Evolutionary conservation across 1,140 invertebrate genomes (phyloP).

Genomic region (Hypothenemus hampei): DNA sequence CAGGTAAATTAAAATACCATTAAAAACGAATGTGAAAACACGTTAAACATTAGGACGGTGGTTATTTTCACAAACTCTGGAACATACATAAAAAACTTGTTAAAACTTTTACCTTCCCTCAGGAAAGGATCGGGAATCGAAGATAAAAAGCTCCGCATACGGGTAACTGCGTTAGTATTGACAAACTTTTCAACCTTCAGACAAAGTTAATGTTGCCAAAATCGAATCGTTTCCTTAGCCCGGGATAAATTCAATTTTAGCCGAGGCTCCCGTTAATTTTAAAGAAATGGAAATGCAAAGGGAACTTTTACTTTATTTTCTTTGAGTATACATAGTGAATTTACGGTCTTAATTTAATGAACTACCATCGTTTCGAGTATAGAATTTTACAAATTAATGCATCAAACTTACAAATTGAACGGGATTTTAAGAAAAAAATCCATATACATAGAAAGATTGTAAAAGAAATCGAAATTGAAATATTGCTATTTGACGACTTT

Average conservation of each 20-base stretch:
- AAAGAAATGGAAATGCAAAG: not conserved
- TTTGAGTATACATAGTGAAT: no score
- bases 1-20: no score
- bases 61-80: not conserved
- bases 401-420: no score
- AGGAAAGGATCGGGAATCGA: constrained; percentile 1
- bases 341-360: no score
- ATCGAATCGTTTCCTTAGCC: constrained; percentile 1
- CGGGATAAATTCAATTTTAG: constrained; percentile 3
- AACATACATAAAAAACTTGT: constrained; percentile 10
- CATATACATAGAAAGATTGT: no score
- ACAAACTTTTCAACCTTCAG: constrained; percentile 12
- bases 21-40: no score
- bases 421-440: no score
- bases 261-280: not conserved
- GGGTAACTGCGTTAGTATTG: constrained; percentile 9
- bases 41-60: not conserved
- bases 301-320: no score
- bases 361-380: no score
- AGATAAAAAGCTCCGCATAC: constrained; percentile 9
- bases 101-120: constrained; percentile 6
- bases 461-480: no score
- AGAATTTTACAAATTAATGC: no score
- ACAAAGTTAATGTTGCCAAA: constrained; percentile 11
- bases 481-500: no score